phyloP scores from a whole-genome alignment of 2,113 vertebrate genomes.

The Heptranchias perlo region DNA sequence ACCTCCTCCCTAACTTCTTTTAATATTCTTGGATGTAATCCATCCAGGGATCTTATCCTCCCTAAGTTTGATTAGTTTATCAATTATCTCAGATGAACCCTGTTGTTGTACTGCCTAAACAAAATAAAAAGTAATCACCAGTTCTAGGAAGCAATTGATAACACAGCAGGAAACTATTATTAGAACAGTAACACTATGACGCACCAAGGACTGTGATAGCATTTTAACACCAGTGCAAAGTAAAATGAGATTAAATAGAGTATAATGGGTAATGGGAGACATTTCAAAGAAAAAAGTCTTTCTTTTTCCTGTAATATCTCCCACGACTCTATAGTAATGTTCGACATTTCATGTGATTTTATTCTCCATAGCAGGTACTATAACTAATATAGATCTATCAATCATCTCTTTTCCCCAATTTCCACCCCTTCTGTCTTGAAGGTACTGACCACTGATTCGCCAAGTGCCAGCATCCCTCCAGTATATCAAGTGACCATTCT shows the following conservation, averaged over 20 bases:
- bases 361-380: background rate
- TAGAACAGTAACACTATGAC: background rate
- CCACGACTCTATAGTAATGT: background rate
- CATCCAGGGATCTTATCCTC: too few species aligned
- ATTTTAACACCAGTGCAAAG: background rate
- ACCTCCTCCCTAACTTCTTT: too few species aligned
- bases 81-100: too few species aligned
- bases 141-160: conserved; percentile 19
- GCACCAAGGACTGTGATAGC: background rate
- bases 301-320: background rate
- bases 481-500: background rate
- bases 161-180: background rate
- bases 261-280: background rate
- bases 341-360: background rate
- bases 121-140: background rate
- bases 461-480: background rate
- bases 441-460: background rate
- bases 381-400: background rate
- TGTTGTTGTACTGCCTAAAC: background rate
- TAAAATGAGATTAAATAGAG: background rate
- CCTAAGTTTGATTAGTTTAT: too few species aligned
- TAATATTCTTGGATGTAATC: too few species aligned
- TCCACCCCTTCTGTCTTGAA: background rate
- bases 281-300: background rate
- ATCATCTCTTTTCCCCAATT: background rate